Conservation (phyloP, 2,888 invertebrate genomes). For the Parnassius apollo region DNA sequence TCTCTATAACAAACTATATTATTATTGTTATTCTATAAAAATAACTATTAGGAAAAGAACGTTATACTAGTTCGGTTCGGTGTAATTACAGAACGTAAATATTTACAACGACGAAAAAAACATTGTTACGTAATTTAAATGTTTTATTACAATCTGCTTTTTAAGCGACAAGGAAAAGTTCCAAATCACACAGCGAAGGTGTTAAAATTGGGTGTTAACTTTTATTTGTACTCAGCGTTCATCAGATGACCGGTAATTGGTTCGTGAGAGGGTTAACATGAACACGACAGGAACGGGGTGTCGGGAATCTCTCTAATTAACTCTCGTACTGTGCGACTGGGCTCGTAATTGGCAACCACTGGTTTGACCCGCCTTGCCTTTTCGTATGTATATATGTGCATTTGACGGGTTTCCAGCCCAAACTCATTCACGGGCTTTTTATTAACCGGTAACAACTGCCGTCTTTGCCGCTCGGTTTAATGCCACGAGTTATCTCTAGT, state of each 20-base stretch:
- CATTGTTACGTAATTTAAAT: too few species aligned
- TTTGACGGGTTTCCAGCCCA: conserved; percentile 9
- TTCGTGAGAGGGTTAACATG: conserved; percentile 55
- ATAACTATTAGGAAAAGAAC: too few species aligned
- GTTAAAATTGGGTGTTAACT: conserved; percentile 59
- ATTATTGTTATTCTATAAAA: too few species aligned
- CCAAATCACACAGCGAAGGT: conserved; percentile 43
- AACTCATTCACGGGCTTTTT: conserved; percentile 15
- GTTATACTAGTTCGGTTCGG: too few species aligned
- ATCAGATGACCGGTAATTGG: conserved; percentile 72
- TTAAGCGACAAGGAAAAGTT: too few species aligned
- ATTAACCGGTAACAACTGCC: conserved; percentile 22
- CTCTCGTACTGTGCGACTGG: conserved; percentile 46
- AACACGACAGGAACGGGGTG: conserved; percentile 44
- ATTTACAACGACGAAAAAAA: too few species aligned
- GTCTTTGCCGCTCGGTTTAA: conserved; percentile 13
- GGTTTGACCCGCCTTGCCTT: conserved; percentile 16
- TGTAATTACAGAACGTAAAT: too few species aligned
- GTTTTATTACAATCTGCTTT: too few species aligned
- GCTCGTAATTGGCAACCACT: conserved; percentile 33
- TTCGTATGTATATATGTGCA: background rate
- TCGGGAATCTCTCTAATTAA: conserved; percentile 69
- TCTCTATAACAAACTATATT: too few species aligned
- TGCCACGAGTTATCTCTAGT: conserved; percentile 13
- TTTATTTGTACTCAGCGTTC: conserved; percentile 62